Conservation (phyloP, 2,888 invertebrate species). For the Nebria brevicollis region DNA sequence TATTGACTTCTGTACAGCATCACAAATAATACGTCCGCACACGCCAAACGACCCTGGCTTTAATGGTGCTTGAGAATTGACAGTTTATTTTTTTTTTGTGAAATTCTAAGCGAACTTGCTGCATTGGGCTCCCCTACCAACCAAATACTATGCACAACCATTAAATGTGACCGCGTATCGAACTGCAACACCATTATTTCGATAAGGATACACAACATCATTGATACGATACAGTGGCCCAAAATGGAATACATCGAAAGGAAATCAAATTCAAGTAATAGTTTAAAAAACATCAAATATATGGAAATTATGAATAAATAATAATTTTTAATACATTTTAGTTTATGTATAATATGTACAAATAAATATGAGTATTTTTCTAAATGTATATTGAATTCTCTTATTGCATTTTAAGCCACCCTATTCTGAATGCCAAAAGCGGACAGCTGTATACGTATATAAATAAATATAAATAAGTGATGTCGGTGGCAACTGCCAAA, state of each 20-base stretch:
- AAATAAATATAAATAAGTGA: slow-evolving; percentile 44
- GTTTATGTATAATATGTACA: no score
- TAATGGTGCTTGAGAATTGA: slow-evolving; percentile 36
- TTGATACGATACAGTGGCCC: neutral
- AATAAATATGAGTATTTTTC: no score
- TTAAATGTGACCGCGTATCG: slow-evolving; percentile 23
- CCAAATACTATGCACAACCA: neutral
- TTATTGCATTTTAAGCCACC: neutral
- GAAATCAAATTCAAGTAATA: no score
- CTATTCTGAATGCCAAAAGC: neutral
- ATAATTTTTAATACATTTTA: no score
- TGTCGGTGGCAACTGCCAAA: slow-evolving; percentile 2
- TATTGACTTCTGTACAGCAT: slow-evolving; percentile 26
- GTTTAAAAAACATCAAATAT: no score
- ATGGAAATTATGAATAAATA: no score
- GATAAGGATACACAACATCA: slow-evolving; percentile 20
- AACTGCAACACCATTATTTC: slow-evolving; percentile 24
- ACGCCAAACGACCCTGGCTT: slow-evolving; percentile 19
- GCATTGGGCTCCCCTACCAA: neutral
- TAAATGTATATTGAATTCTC: neutral
- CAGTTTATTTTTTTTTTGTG: slow-evolving; percentile 39
- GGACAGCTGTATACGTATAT: slow-evolving; percentile 40
- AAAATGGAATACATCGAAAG: neutral
- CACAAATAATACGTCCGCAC: slow-evolving; percentile 24
- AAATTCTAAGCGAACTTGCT: slow-evolving; percentile 24